Conservation (phyloP, 2,888 invertebrate species). For the Sthenelais limicola region DNA sequence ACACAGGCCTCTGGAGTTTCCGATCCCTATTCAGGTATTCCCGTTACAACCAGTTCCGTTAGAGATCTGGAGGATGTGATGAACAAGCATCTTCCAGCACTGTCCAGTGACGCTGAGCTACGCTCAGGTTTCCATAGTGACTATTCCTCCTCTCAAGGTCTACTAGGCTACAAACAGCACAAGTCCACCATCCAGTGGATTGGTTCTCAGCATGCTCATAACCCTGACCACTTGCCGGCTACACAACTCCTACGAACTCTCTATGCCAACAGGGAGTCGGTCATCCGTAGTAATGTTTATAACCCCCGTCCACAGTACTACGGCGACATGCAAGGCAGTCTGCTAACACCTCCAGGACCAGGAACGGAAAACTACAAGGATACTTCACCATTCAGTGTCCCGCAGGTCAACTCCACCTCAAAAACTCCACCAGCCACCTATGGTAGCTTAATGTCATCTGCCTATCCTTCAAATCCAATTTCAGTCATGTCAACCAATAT, state of each 20-base stretch:
- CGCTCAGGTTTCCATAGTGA: conserved; percentile 75
- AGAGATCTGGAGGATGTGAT: conserved; percentile 96
- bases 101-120: conserved; percentile 30
- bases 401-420: conserved; percentile 28
- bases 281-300: conserved; percentile 81
- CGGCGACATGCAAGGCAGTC: conserved; percentile 76
- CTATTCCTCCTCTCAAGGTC: conserved; percentile 76
- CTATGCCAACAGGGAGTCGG: conserved; percentile 94
- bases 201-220: conserved; percentile 77
- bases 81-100: conserved; percentile 86
- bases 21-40: conserved; percentile 14
- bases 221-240: conserved; percentile 79
- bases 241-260: conserved; percentile 90
- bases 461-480: conserved; percentile 45
- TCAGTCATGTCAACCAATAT: conserved; percentile 42
- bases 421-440: conserved; percentile 46
- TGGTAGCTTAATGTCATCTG: conserved; percentile 38
- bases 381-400: conserved; percentile 34
- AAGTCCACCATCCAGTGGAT: conserved; percentile 88
- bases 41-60: conserved; percentile 76
- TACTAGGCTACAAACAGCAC: conserved; percentile 51
- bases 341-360: conserved; percentile 89
- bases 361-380: conserved; percentile 47
- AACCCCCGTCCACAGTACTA: conserved; percentile 63
- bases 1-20: conserved; percentile 3